Conservation (phyloP, 2,888 invertebrate species). For the Pachydiplax longipennis region DNA sequence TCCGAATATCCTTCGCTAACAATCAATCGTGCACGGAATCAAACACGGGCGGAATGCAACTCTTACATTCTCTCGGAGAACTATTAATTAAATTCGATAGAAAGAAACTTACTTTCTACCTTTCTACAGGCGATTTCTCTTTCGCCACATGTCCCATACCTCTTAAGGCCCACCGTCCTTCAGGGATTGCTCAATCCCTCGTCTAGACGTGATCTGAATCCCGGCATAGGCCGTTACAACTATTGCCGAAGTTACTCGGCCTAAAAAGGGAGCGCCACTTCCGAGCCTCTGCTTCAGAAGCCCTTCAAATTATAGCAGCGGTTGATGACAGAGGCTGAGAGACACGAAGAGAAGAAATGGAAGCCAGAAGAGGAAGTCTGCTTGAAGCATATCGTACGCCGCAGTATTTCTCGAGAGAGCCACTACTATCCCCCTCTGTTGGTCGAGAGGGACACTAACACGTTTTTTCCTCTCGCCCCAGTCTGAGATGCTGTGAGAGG, state of each 20-base stretch:
- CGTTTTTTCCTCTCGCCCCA: neutral
- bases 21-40: too few species aligned
- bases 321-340: neutral
- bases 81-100: too few species aligned
- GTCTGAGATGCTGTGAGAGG: too few species aligned
- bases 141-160: neutral
- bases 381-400: neutral
- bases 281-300: neutral
- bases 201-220: constrained; percentile 5
- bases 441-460: neutral
- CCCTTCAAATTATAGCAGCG: neutral
- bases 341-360: neutral
- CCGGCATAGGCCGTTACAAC: neutral
- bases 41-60: too few species aligned
- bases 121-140: neutral
- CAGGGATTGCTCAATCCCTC: neutral
- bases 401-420: neutral
- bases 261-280: neutral
- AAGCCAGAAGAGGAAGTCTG: neutral
- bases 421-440: neutral
- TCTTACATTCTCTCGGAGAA: too few species aligned
- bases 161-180: neutral
- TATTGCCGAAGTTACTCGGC: constrained; percentile 17
- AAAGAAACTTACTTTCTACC: too few species aligned
- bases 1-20: too few species aligned